These are phyloP conservation scores for Garrulus glandarius DNA, from an alignment of 2,797 vertebrate genomes.

Conservation along the genomic window DNA sequence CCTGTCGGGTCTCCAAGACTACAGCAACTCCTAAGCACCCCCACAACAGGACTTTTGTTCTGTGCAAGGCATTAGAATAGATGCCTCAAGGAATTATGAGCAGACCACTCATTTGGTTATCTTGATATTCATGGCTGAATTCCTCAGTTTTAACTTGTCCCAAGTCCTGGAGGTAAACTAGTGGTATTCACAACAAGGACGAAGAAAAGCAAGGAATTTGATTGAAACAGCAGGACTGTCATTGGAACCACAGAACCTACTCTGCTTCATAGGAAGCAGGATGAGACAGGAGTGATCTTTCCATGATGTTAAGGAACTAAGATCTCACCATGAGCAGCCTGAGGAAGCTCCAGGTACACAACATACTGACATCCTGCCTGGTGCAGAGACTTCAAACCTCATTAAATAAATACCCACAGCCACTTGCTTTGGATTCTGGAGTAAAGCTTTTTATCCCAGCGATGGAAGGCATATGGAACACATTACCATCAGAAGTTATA, in stretches of 20 bases:
- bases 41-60: slow-evolving; percentile 40
- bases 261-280: background rate
- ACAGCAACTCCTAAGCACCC: slow-evolving; percentile 17
- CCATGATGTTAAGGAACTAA: background rate
- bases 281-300: background rate
- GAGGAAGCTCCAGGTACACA: background rate
- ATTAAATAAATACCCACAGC: slow-evolving; percentile 17
- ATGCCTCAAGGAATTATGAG: slow-evolving; percentile 28
- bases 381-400: background rate
- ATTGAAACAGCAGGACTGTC: background rate
- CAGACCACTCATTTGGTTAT: slow-evolving; percentile 15
- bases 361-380: background rate
- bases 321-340: background rate
- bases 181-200: background rate
- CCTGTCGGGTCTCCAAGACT: slow-evolving; percentile 24
- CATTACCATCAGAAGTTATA: slow-evolving; percentile 40
- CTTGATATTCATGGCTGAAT: slow-evolving; percentile 30
- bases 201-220: background rate
- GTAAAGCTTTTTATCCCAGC: background rate
- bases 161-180: background rate
- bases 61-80: background rate
- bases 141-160: slow-evolving; percentile 5
- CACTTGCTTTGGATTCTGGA: slow-evolving; percentile 12
- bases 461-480: slow-evolving; percentile 33
- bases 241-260: background rate